Conservation (phyloP, 2,113 vertebrate genomes). For the Poecile atricapillus region DNA sequence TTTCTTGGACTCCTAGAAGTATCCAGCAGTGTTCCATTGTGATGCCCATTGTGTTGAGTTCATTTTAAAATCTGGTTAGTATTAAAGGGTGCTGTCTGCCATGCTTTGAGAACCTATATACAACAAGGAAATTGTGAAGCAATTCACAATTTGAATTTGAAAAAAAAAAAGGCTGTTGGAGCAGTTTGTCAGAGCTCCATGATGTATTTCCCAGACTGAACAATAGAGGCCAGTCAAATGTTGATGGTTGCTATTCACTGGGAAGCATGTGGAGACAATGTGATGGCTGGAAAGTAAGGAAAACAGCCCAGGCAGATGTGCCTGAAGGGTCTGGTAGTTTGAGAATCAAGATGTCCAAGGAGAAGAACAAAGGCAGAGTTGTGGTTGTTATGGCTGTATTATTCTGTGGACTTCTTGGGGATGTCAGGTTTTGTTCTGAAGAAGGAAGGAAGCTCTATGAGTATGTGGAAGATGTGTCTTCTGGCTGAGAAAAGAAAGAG, state of each 20-base stretch:
- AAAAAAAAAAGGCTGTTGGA: neutral
- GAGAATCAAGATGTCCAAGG: neutral
- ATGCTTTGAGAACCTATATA: slow-evolving; percentile 19
- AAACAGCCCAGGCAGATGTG: slow-evolving; percentile 1
- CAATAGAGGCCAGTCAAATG: slow-evolving; percentile 31
- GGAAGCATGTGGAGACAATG: slow-evolving; percentile 36
- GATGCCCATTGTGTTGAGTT: slow-evolving; percentile 18
- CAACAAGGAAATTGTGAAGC: neutral
- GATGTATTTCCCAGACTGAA: slow-evolving; percentile 42
- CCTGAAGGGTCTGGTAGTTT: slow-evolving; percentile 20
- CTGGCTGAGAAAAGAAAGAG: neutral
- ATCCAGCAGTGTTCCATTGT: slow-evolving; percentile 43
- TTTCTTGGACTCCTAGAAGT: slow-evolving; percentile 16
- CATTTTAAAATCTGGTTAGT: slow-evolving; percentile 32
- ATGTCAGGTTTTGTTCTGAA: slow-evolving; percentile 7
- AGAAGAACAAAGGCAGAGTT: slow-evolving; percentile 27
- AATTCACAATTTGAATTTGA: neutral
- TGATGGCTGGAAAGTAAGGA: neutral
- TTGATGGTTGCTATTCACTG: slow-evolving; percentile 22
- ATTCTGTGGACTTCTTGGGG: neutral
- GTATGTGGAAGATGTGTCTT: neutral
- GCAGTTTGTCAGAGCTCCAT: slow-evolving; percentile 12
- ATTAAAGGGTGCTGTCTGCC: slow-evolving; percentile 31
- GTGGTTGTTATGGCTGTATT: slow-evolving; percentile 15
- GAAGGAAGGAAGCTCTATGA: neutral